phyloP scores from a whole-genome alignment of 2,113 vertebrate genomes.

The Sceloporus tristichus region DNA sequence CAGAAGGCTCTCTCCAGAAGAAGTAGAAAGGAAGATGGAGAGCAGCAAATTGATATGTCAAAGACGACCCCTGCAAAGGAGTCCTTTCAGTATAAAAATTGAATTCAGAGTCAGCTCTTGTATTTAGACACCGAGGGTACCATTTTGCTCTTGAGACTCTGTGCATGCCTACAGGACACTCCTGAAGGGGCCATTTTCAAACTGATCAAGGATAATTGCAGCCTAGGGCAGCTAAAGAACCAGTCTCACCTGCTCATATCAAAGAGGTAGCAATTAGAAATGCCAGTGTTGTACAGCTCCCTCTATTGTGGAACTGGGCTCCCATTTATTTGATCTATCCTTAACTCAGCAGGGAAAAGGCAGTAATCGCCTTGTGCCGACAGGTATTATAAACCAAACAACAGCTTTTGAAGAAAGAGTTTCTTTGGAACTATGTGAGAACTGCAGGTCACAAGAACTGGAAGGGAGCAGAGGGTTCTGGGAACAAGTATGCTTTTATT shows the following conservation, averaged over 20 bases:
- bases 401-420: conserved; percentile 12
- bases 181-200: not conserved
- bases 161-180: not conserved
- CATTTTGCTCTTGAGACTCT: not conserved
- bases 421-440: conserved; percentile 25
- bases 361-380: not conserved
- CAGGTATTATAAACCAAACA: conserved; percentile 19
- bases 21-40: not conserved
- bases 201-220: not conserved
- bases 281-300: not conserved
- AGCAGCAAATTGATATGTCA: not conserved
- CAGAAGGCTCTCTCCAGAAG: not conserved
- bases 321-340: not conserved
- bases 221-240: not conserved
- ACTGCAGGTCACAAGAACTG: conserved; percentile 35
- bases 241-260: not conserved
- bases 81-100: not conserved
- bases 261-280: conserved; percentile 16
- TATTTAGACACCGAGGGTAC: not conserved
- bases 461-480: not conserved
- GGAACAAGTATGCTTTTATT: not conserved
- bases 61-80: not conserved
- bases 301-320: not conserved
- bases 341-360: conserved; percentile 2
- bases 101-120: not conserved